A percentile compares a stretch with the other conserved stretches of the same genome.
phyloP scores from a whole-genome alignment of 2,888 invertebrate genomes.

The Drosophila prolongata region DNA sequence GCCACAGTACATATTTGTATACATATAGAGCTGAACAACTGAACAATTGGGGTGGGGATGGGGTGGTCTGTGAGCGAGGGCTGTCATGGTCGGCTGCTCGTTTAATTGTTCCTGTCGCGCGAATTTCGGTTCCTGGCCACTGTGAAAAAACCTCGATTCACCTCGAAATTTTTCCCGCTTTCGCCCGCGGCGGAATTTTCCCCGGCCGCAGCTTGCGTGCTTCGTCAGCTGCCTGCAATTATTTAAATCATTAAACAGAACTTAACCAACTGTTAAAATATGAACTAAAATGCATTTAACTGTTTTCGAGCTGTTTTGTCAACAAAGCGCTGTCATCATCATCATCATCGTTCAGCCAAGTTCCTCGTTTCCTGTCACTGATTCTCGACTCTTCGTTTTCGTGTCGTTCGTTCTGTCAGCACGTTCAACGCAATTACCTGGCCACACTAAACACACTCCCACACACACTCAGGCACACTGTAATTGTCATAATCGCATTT shows the following conservation, averaged over 20 bases:
- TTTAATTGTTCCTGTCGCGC: conserved; percentile 76
- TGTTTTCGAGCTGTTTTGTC: conserved; percentile 72
- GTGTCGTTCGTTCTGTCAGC: conserved; percentile 66
- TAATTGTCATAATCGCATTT: conserved; percentile 54
- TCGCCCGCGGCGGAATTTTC: neutral
- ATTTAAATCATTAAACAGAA: conserved; percentile 81
- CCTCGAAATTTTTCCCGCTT: conserved; percentile 18
- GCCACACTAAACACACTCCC: conserved; percentile 44
- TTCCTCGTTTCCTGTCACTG: conserved; percentile 42
- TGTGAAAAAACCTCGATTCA: conserved; percentile 26
- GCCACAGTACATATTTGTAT: neutral
- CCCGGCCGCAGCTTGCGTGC: conserved; percentile 9
- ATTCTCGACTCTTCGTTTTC: conserved; percentile 28
- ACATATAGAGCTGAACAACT: conserved; percentile 19
- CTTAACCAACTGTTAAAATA: conserved; percentile 83
- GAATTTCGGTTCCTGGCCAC: conserved; percentile 61
- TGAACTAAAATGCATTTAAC: conserved; percentile 82
- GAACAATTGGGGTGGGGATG: conserved; percentile 5
- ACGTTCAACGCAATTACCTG: conserved; percentile 72
- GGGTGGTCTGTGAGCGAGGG: conserved; percentile 1
- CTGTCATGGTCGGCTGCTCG: conserved; percentile 68
- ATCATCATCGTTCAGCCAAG: conserved; percentile 41
- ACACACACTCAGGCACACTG: conserved; percentile 18
- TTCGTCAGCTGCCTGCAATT: conserved; percentile 57
- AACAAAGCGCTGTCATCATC: conserved; percentile 73